Base-by-base conservation (phyloP, 2,888 invertebrate species). In the Clistopyga incitator region DNA sequence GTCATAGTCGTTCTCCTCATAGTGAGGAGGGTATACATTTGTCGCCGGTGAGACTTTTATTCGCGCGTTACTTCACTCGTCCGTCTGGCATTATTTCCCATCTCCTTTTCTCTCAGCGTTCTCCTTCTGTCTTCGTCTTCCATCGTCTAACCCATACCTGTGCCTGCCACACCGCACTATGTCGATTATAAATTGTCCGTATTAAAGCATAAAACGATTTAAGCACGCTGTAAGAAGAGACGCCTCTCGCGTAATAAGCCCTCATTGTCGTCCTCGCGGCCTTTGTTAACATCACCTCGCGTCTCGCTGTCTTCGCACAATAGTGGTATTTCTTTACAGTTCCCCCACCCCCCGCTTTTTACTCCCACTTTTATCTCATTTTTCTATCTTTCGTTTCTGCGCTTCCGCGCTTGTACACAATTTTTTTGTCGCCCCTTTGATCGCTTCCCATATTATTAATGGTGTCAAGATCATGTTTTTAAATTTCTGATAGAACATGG, bases 181-280 rank as follows among this genome's bases (percentile, higher is more conserved):
- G 71, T 86, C 82, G 82, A 85, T 84, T 80, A 86, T 85, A 67
- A 86, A 84, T 88, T 84, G 82, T 85, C 76, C 74, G 78, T 85
- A 81, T 86, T 87, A 80, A 81, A 81, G 83, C 77, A 81, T 86
- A 85, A 87, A 88, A 88, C 75, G 84, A 78, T 79, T 86, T 85
- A 79, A 87, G 82, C 81, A 72, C 75, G 78, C 78, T 72, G 85
- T 78, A 81, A 84, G 82, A 85, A 87, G 70, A 85, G 68, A 82
- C 65, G 72, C 70, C 56, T 61, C 72, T 76, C 76, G 71, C 72
- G 78, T 86, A 87, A 86, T 87, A 87, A 87, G 85, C 81, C 81
- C 84, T 70, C 79, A 81, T 78, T 81, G 76, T 78, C 83, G 81
- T 38, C 25, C 61, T 45, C 56, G 50, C 64, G 42, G 71, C 84